A percentile compares a stretch with the other conserved stretches of the same genome.
Conservation (phyloP, 1,140 invertebrate genomes). For the Antheraea pernyi region DNA sequence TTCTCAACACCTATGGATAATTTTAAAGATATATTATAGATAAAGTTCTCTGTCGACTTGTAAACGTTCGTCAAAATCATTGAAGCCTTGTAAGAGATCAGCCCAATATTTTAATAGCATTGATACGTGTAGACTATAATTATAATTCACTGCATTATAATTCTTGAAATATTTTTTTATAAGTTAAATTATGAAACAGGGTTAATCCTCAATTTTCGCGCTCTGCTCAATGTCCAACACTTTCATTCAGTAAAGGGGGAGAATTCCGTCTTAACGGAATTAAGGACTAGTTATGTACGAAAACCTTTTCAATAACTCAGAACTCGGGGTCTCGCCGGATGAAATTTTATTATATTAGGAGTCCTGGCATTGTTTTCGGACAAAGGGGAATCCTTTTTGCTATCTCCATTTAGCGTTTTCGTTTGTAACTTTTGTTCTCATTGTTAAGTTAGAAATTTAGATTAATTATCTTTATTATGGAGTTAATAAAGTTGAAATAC, state of each 20-base stretch:
- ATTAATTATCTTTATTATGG: not conserved
- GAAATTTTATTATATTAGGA: conserved; percentile 4
- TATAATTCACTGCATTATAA: too few species aligned
- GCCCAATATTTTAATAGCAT: too few species aligned
- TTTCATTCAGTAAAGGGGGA: not conserved
- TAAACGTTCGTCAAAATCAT: too few species aligned
- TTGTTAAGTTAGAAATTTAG: conserved; percentile 1
- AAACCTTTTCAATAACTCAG: not conserved
- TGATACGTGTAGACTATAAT: too few species aligned
- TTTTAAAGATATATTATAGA: too few species aligned
- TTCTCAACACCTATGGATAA: too few species aligned
- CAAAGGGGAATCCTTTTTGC: conserved; percentile 1
- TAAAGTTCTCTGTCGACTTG: too few species aligned
- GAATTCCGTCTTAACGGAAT: not conserved
- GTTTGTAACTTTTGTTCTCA: conserved; percentile 3
- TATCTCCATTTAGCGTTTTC: not conserved
- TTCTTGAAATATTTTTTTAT: too few species aligned
- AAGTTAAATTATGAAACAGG: too few species aligned
- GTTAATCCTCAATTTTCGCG: not conserved
- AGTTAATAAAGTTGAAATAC: not conserved
- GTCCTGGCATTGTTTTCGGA: not conserved
- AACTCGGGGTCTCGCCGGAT: not conserved
- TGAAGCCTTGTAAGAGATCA: too few species aligned
- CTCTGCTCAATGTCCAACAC: not conserved
- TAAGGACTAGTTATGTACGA: not conserved